Evolutionary conservation across 2,797 vertebrate species (phyloP).

Genomic region (Hozukius guyotensis): DNA sequence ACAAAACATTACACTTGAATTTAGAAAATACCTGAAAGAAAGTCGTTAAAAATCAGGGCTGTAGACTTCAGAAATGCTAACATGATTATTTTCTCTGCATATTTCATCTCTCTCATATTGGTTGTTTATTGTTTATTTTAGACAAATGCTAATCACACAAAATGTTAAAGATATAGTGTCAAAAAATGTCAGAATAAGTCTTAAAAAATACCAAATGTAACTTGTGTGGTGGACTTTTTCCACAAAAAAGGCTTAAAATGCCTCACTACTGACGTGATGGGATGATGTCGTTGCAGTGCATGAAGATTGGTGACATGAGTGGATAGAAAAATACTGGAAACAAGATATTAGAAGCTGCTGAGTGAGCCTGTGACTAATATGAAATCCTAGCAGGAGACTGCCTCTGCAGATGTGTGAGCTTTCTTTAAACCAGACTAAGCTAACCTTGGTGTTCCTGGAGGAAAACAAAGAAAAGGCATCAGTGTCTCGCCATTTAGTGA

Average conservation of each 20-base stretch:
- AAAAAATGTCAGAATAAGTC: not conserved
- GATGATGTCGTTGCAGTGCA: not conserved
- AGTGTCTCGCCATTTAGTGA: conserved; percentile 6
- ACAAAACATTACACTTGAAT: not conserved
- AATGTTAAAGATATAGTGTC: not conserved
- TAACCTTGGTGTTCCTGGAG: conserved; percentile 13
- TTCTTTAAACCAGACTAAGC: not conserved
- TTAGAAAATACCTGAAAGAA: not conserved
- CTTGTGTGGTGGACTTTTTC: not conserved
- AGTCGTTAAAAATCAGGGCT: too few species aligned
- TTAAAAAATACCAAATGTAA: not conserved
- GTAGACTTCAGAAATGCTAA: not conserved
- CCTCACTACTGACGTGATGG: not conserved
- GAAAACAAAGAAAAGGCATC: conserved; percentile 15
- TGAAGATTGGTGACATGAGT: not conserved
- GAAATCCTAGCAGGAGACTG: not conserved
- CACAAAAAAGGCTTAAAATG: not conserved
- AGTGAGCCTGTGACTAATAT: not conserved
- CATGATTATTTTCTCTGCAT: not conserved
- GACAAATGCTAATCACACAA: not conserved
- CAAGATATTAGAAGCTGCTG: not conserved
- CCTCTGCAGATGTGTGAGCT: not conserved
- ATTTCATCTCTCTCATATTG: not conserved
- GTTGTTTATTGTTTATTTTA: not conserved
- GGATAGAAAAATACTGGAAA: not conserved